phyloP scores from a whole-genome alignment of 2,888 invertebrate species.

The Smittia sp. region DNA sequence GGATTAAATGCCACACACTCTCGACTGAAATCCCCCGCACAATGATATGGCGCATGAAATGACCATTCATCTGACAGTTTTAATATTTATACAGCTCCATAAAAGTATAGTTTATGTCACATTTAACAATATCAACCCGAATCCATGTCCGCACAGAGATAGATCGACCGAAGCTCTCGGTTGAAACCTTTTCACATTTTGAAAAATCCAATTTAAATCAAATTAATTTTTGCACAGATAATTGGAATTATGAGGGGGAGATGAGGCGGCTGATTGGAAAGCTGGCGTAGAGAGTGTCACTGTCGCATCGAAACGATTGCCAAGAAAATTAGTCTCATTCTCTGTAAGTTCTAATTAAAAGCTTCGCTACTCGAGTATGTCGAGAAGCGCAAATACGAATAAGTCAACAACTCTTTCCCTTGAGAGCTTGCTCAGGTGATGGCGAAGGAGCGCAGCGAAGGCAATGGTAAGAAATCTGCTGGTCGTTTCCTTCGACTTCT shows the following conservation, averaged over 20 bases:
- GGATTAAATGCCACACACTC: conserved; percentile 28
- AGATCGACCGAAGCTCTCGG: background rate
- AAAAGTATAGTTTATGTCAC: conserved; percentile 16
- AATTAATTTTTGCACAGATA: conserved; percentile 35
- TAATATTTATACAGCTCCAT: conserved; percentile 25
- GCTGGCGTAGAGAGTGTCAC: background rate
- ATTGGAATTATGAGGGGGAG: conserved; percentile 8
- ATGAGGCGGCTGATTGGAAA: background rate
- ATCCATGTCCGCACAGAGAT: background rate
- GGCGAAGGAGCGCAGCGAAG: no score
- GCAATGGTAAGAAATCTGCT: no score
- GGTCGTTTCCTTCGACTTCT: no score
- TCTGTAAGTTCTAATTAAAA: conserved; percentile 32
- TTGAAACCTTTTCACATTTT: no score
- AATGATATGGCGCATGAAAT: conserved; percentile 17
- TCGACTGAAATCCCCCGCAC: conserved; percentile 12
- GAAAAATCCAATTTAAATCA: conserved; percentile 37
- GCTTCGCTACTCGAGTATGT: background rate
- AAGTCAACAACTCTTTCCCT: no score
- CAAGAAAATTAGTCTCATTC: conserved; percentile 30
- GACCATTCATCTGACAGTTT: conserved; percentile 31
- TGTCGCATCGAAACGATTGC: conserved; percentile 10
- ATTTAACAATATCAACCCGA: background rate
- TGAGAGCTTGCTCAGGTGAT: no score
- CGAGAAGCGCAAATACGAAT: no score